Evolutionary conservation across 2,888 invertebrate species (phyloP).

Genomic region (Smittia aterrima): DNA sequence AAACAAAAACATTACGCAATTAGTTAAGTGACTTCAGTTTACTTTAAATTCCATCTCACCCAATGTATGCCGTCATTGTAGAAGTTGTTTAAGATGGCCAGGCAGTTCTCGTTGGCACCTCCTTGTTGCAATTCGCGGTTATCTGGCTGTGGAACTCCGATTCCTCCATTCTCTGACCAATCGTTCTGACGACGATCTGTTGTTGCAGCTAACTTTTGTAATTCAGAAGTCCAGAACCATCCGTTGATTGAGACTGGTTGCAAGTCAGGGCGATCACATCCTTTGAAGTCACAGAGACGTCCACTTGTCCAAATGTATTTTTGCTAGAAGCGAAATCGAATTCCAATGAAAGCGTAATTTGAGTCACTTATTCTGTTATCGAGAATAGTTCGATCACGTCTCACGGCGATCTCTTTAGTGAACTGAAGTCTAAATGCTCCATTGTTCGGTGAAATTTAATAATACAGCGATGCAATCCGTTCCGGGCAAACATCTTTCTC

Average conservation of each 20-base stretch:
- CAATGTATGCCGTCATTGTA: slow-evolving; percentile 88
- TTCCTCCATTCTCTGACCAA: slow-evolving; percentile 84
- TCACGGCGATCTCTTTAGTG: too few species aligned
- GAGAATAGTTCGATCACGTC: too few species aligned
- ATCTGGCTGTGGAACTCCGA: slow-evolving; percentile 83
- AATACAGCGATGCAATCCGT: not conserved
- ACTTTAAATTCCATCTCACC: slow-evolving; percentile 48
- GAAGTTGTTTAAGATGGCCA: slow-evolving; percentile 83
- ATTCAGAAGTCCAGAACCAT: slow-evolving; percentile 90
- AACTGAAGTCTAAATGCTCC: not conserved
- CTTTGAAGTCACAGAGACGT: slow-evolving; percentile 85
- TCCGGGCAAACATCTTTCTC: not conserved
- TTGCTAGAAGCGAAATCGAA: slow-evolving; percentile 56
- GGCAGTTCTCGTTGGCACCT: slow-evolving; percentile 81
- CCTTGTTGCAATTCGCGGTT: slow-evolving; percentile 80
- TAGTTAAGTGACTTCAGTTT: not conserved
- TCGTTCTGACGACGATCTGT: slow-evolving; percentile 80
- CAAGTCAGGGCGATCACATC: slow-evolving; percentile 81
- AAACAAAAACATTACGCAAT: too few species aligned
- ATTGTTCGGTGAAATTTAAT: slow-evolving; percentile 39
- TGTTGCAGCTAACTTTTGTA: slow-evolving; percentile 80
- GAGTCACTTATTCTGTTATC: too few species aligned
- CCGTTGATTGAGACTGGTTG: slow-evolving; percentile 79
- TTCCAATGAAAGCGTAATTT: slow-evolving; percentile 44
- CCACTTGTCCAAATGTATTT: slow-evolving; percentile 93